phyloP scores from a whole-genome alignment of 2,888 invertebrate species.

The Electrophaes corylata region DNA sequence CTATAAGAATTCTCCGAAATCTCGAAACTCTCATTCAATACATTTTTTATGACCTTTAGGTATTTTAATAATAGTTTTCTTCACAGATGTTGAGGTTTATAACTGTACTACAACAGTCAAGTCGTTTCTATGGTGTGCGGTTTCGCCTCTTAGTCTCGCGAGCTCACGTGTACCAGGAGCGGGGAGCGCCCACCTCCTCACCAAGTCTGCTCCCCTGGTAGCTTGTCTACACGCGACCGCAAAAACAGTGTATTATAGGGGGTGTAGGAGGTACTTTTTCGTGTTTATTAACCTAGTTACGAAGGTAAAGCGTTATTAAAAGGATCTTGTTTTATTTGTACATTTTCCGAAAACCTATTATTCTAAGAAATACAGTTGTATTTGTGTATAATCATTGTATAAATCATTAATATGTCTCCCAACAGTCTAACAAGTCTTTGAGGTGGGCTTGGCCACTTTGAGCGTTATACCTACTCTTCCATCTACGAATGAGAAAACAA shows the following conservation, averaged over 20 bases:
- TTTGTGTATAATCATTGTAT: no score
- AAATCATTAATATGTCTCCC: no score
- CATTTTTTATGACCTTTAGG: no score
- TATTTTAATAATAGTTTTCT: no score
- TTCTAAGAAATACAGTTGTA: background rate
- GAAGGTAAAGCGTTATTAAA: background rate
- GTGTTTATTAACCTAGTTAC: constrained; percentile 32
- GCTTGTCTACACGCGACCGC: constrained; percentile 76
- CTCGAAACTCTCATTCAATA: no score
- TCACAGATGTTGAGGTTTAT: no score
- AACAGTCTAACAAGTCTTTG: background rate
- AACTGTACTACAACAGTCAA: background rate
- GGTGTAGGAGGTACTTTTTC: constrained; percentile 51
- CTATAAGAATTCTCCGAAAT: no score
- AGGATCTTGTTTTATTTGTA: background rate
- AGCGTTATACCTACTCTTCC: background rate
- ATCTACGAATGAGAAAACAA: no score
- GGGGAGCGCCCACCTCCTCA: constrained; percentile 65
- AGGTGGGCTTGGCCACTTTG: background rate
- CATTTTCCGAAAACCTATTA: background rate
- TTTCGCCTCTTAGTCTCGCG: constrained; percentile 16
- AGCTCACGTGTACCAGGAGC: constrained; percentile 37
- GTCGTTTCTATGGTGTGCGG: constrained; percentile 13
- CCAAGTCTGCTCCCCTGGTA: constrained; percentile 74
- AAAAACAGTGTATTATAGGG: constrained; percentile 55